phyloP scores from a whole-genome alignment of 2,888 invertebrate species.

The Drosophila emarginata region DNA sequence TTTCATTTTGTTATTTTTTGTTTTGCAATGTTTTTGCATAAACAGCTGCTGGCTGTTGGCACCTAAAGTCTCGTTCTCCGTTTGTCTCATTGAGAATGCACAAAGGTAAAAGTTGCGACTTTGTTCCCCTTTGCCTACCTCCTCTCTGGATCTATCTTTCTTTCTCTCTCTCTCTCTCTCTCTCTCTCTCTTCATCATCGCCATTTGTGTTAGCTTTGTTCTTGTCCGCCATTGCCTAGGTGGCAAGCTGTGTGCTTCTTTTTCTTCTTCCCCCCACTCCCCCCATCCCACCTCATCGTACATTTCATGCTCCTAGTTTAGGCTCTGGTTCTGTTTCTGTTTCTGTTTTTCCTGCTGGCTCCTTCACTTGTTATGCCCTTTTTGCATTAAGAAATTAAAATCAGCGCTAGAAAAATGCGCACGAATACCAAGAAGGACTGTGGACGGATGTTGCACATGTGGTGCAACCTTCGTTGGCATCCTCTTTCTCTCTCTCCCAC shows the following conservation, averaged over 20 bases:
- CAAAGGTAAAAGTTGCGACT: conserved; percentile 36
- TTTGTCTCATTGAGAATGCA: conserved; percentile 50
- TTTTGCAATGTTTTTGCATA: conserved; percentile 13
- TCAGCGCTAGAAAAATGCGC: conserved; percentile 67
- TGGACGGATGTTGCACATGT: conserved; percentile 55
- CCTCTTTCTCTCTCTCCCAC: not conserved
- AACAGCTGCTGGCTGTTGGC: conserved; percentile 15
- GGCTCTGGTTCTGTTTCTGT: conserved; percentile 2
- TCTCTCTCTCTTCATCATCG: not conserved
- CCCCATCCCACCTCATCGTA: not conserved
- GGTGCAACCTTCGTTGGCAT: conserved; percentile 34
- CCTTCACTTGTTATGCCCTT: conserved; percentile 56
- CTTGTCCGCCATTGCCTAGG: not conserved
- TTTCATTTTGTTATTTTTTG: too few relatives aligned
- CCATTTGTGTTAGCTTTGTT: conserved; percentile 6
- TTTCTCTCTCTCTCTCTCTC: too few relatives aligned
- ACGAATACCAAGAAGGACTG: conserved; percentile 26
- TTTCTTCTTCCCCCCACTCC: not conserved
- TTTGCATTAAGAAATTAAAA: conserved; percentile 76
- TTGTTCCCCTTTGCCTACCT: conserved; percentile 1
- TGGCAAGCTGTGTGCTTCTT: not conserved
- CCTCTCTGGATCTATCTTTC: too few relatives aligned
- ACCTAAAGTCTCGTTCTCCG: conserved; percentile 8
- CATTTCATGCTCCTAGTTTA: not conserved
- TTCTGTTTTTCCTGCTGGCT: not conserved